phyloP scores from a whole-genome alignment of 1,140 invertebrate genomes.

The Aleiodes sp. region DNA sequence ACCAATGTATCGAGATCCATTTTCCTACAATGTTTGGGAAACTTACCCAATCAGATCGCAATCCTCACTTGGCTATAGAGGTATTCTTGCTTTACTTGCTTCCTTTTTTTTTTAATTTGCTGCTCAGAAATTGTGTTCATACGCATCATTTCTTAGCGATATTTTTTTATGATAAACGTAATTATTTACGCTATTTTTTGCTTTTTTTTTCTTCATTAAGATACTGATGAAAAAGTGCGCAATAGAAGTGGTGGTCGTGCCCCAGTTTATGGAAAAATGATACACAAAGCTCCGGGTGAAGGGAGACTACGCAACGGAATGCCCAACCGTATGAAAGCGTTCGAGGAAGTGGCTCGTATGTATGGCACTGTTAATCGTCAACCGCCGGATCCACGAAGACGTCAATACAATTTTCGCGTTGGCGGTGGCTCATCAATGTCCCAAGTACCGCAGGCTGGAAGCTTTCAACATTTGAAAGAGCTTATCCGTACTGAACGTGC shows the following conservation, averaged over 20 bases:
- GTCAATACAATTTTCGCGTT: conserved; percentile 48
- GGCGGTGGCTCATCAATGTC: conserved; percentile 46
- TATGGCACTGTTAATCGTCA: conserved; percentile 63
- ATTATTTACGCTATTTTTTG: neutral
- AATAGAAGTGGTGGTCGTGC: conserved; percentile 48
- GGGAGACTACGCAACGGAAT: conserved; percentile 58
- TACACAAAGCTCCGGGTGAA: conserved; percentile 69
- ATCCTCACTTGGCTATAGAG: conserved; percentile 50
- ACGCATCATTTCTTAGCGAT: too few species aligned
- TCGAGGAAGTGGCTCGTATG: conserved; percentile 62
- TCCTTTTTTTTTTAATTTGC: neutral
- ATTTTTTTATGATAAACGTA: too few species aligned
- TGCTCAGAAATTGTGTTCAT: too few species aligned
- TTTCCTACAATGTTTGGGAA: conserved; percentile 83
- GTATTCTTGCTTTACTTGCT: conserved; percentile 41
- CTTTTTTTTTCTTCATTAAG: conserved; percentile 36
- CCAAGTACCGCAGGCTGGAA: conserved; percentile 68
- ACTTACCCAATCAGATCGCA: conserved; percentile 66
- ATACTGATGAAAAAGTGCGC: conserved; percentile 37
- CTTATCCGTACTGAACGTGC: conserved; percentile 73
- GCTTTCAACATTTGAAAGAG: conserved; percentile 73
- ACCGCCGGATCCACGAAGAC: conserved; percentile 52
- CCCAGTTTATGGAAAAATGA: conserved; percentile 72
- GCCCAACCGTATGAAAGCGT: conserved; percentile 55
- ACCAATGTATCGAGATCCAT: conserved; percentile 80